phyloP scores from a whole-genome alignment of 1,140 invertebrate species.

The Hydropsyche tenuis region DNA sequence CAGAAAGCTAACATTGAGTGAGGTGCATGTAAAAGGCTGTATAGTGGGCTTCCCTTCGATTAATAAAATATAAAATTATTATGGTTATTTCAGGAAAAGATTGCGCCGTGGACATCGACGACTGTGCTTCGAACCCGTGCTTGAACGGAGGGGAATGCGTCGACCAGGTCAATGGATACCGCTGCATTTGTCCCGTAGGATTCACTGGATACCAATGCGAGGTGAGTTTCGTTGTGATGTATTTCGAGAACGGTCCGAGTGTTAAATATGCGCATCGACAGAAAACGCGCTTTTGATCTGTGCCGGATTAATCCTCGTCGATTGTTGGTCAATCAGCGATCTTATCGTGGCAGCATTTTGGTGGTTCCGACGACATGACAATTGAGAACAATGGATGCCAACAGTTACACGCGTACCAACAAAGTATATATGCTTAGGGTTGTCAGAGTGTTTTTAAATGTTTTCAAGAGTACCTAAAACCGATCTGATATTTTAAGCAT shows the following conservation, averaged over 20 bases:
- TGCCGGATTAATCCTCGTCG: too few species aligned
- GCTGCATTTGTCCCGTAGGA: constrained; percentile 84
- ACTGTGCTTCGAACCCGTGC: constrained; percentile 80
- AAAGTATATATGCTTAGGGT: not conserved
- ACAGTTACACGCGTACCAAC: not conserved
- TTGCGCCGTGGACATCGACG: constrained; percentile 74
- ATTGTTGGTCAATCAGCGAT: too few species aligned
- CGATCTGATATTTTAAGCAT: too few species aligned
- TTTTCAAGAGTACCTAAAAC: too few species aligned
- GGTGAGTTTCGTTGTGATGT: constrained; percentile 58
- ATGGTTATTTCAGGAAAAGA: constrained; percentile 65
- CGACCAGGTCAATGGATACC: constrained; percentile 79
- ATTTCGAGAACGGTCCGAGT: not conserved
- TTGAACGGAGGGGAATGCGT: constrained; percentile 84
- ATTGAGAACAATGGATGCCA: not conserved
- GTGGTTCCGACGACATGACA: too few species aligned
- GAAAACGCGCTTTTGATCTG: too few species aligned
- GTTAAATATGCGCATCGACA: too few species aligned
- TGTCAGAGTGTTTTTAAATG: not conserved
- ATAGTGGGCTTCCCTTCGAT: too few species aligned
- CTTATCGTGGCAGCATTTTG: too few species aligned
- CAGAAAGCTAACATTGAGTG: too few species aligned
- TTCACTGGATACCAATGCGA: constrained; percentile 82
- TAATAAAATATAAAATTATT: too few species aligned
- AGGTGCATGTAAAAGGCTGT: too few species aligned